Base-by-base conservation (phyloP, 2,113 vertebrate genomes). In the Martes martes region DNA sequence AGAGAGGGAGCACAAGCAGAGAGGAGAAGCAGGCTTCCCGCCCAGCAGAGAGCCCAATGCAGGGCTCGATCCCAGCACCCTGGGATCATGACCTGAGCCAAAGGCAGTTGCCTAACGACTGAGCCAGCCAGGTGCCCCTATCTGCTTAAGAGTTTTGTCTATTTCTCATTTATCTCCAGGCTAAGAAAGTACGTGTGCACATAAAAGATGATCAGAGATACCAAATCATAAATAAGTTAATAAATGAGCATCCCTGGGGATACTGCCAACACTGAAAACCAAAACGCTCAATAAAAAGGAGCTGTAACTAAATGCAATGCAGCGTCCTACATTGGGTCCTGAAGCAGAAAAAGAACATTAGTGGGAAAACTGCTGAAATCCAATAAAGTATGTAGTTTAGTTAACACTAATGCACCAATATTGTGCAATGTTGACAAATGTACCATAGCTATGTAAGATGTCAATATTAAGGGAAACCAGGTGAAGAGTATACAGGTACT, bases 211-310 rank as follows among this genome's bases (percentile, higher is more conserved):
- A 79, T 71, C 69, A 94, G 59, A 89, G 63, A 84, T 39, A 59
- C 36, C 89, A 73, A 86, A 83, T 79, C 42, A 81, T 65, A 93
- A 93, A 52, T n/a, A 86, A 82, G n/a, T 85, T 84, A 74, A 95
- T 61, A 95, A 78, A 95, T 69, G 14, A 92, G 23, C 5, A 24
- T 95, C 42, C 52, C n/a, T 18, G 91, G 18, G 33, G 31, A 63
- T 31, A 83, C 19, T 36, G 15, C 3, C 3, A 76, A 92, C 67
- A 74, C 1, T 80, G 7, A 73, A 94, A 95, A 96, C 24, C 39
- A 61, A 78, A 94, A 96, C 80, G 91, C 16, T 76, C 45, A 94
- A 82, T 24, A 45, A 87, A 89, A 55, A 90, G 57, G 39, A 87
- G 28, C n/a, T 15, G 57, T 69, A 28, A 89, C 79, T 83, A 87